These are phyloP conservation scores for Acrocephalus arundinaceus DNA, from an alignment of 2,113 vertebrate species.

Conservation along the genomic window DNA sequence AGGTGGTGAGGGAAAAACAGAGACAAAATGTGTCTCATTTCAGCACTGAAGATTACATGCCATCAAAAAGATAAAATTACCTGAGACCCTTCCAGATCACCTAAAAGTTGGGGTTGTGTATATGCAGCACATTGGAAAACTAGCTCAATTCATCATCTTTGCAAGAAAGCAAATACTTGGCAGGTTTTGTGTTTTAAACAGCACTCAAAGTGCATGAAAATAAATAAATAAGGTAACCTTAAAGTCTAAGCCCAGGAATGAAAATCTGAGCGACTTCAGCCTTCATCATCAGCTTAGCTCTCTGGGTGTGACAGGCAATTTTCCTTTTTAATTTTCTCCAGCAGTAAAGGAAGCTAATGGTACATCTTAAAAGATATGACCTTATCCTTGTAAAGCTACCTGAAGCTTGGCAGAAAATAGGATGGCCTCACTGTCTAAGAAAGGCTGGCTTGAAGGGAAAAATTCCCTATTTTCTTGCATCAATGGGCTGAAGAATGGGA, in stretches of 20 bases:
- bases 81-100: slow-evolving; percentile 15
- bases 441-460: slow-evolving; percentile 2
- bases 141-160: slow-evolving; percentile 40
- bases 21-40: slow-evolving; percentile 55
- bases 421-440: slow-evolving; percentile 3
- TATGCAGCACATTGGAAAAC: slow-evolving; percentile 36
- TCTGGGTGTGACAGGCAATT: slow-evolving; percentile 67
- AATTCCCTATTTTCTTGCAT: slow-evolving; percentile 17
- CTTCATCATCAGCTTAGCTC: slow-evolving; percentile 57
- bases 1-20: slow-evolving; percentile 34
- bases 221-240: slow-evolving; percentile 54
- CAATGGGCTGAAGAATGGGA: not conserved
- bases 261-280: slow-evolving; percentile 45
- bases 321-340: slow-evolving; percentile 67
- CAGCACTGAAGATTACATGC: slow-evolving; percentile 58
- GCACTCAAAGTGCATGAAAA: slow-evolving; percentile 12
- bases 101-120: slow-evolving; percentile 31
- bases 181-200: slow-evolving; percentile 57
- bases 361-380: slow-evolving; percentile 60
- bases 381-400: slow-evolving; percentile 61
- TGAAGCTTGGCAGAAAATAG: slow-evolving; percentile 49
- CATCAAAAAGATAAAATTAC: slow-evolving; percentile 63
- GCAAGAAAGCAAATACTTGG: slow-evolving; percentile 25
- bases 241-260: slow-evolving; percentile 40
- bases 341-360: slow-evolving; percentile 58